A percentile compares a stretch with the other conserved stretches of the same genome.
Conservation (phyloP, 2,113 vertebrate genomes). For the Phylloscopus trochiloides region DNA sequence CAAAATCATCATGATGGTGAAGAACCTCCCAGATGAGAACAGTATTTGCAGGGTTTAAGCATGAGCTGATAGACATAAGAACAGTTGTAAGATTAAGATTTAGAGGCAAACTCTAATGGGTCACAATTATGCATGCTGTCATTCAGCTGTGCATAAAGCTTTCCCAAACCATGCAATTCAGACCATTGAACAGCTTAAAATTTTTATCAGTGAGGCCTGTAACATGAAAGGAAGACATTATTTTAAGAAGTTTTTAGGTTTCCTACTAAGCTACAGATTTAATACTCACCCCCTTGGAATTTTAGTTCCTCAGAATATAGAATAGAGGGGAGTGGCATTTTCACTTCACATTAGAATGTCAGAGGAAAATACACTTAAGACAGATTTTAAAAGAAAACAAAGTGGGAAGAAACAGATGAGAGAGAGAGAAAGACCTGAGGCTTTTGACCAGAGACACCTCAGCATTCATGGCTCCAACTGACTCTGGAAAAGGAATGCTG, state of each 20-base stretch:
- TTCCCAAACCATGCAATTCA: not conserved
- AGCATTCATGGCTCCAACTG: not conserved
- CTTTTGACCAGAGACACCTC: not conserved
- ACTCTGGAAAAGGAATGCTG: not conserved
- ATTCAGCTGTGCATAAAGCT: not conserved
- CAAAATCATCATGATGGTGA: not conserved
- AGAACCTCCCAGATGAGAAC: not conserved
- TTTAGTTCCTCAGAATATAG: not conserved
- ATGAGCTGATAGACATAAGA: not conserved
- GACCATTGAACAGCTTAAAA: not conserved
- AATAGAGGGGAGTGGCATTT: not conserved
- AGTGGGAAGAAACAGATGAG: not conserved
- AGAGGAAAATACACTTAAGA: not conserved
- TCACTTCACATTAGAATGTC: not conserved
- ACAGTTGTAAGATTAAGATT: not conserved
- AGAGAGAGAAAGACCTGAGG: not conserved
- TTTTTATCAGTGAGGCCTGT: not conserved
- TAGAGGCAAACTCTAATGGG: not conserved
- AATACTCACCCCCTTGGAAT: not conserved
- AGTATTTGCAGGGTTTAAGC: not conserved
- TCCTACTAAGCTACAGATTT: not conserved
- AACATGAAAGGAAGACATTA: not conserved
- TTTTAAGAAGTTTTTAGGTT: not conserved
- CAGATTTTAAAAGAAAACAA: not conserved
- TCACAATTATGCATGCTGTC: not conserved